These are phyloP conservation scores for Quiscalus mexicanus DNA, from an alignment of 2,113 vertebrate genomes.

Conservation along the genomic window DNA sequence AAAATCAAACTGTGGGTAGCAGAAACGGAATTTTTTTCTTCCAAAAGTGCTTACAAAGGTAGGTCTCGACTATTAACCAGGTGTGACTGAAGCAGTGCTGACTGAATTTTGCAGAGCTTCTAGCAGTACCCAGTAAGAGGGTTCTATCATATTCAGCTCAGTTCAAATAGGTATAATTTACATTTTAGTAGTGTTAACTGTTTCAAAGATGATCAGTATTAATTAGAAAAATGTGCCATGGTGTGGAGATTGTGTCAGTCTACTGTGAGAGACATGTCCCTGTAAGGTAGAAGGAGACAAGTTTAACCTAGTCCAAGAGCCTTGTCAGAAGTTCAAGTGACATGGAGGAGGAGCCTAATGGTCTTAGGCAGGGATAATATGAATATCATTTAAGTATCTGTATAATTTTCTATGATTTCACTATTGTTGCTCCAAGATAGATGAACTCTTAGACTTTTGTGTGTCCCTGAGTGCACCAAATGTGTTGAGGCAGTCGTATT, in stretches of 20 bases:
- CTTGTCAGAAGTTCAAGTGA: not conserved
- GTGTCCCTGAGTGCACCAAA: not conserved
- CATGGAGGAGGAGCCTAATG: not conserved
- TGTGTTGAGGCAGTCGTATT: not conserved
- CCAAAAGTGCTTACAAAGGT: not conserved
- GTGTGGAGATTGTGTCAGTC: not conserved
- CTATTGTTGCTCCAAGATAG: not conserved
- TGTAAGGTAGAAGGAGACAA: not conserved
- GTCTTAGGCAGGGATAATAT: not conserved
- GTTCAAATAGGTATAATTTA: not conserved
- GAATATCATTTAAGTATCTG: not conserved
- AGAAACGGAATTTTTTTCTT: not conserved
- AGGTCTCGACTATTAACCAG: not conserved
- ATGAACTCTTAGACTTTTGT: not conserved
- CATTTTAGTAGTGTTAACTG: not conserved
- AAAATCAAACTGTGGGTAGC: not conserved
- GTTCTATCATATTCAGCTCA: not conserved
- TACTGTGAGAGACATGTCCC: not conserved
- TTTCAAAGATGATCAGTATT: slow-evolving; percentile 3
- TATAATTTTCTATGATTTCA: not conserved
- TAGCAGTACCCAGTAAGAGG: not conserved
- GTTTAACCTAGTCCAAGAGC: not conserved
- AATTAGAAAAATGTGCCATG: not conserved
- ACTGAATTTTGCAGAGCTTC: not conserved
- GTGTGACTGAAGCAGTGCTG: not conserved